Base-by-base conservation (phyloP, 2,113 vertebrate genomes). In the Chloebia gouldiae region DNA sequence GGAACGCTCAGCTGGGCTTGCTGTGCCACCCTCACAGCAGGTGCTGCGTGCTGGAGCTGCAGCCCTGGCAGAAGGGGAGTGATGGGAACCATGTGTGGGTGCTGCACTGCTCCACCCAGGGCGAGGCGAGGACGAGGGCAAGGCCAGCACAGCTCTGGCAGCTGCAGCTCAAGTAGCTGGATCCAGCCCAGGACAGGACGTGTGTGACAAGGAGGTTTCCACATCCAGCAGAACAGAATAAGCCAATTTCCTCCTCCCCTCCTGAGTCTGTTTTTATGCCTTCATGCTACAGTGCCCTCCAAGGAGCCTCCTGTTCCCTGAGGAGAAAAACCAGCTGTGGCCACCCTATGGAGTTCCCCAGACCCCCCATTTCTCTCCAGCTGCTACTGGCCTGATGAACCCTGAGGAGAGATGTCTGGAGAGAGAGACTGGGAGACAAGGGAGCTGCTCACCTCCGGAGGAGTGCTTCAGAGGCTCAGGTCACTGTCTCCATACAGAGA, bases 11-110 rank as follows among this genome's bases (percentile, higher is more conserved):
- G 37, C 45, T 28, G 65, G 54, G 65, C 54, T 92, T 0, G 1
- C 70, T 28, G 25, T 0, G 0, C 24, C 37, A 13, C 35, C 54
- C 54, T 16, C 14, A 2, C 28, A 40, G 80, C 39, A 0, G 0
- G 45, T 8, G 65, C 81, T 4, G 10, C 4, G 54, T 19, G 53
- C 76, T 14, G 35, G n/a, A 70, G 65, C 65, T 7, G 4, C 5
- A 63, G 54, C 64, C 20, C 66, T 2, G 18, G 44, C 44, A 63
- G 56, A 56, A 15, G 17, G 77, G 73, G 7, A 2, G 9, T 0
- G 7, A 9, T 30, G 73, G 68, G 60, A 64, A 19, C 0, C 0
- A 3, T 1, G 2, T 8, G 77, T 24, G 57, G 2, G 35, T 12
- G 63, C 70, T 22, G 37, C 65, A 1, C 6, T 6, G 65, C n/a